Conservation (phyloP, 2,113 vertebrate species). For the Donacobius atricapilla region DNA sequence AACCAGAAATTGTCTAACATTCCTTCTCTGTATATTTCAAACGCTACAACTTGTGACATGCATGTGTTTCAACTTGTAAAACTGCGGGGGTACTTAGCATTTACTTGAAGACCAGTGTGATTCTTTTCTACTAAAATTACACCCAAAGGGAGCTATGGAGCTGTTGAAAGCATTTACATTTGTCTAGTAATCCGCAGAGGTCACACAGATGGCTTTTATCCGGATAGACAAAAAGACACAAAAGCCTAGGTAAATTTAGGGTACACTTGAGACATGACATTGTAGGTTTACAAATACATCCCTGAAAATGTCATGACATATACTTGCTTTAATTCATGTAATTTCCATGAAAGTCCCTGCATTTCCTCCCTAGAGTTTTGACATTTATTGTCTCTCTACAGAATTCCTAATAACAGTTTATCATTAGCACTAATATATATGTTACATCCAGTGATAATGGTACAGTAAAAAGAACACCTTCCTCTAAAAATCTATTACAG, state of each 20-base stretch:
- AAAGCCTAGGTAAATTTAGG: neutral
- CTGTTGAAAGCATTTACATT: slow-evolving; percentile 9
- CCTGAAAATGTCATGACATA: neutral
- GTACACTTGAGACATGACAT: neutral
- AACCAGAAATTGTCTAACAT: neutral
- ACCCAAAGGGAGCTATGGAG: neutral
- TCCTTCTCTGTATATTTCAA: neutral
- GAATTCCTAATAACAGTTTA: neutral
- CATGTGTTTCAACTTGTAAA: neutral
- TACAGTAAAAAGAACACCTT: neutral
- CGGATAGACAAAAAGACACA: neutral
- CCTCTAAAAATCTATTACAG: neutral
- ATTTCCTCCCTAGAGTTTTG: neutral
- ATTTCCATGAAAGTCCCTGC: neutral
- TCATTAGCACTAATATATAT: neutral
- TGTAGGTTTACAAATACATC: neutral
- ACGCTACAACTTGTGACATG: neutral
- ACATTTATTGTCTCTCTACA: neutral
- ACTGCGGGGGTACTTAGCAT: accelerated
- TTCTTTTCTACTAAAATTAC: neutral
- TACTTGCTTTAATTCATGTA: neutral
- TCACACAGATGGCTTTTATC: slow-evolving; percentile 40
- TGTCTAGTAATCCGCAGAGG: slow-evolving; percentile 20
- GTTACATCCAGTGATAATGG: neutral
- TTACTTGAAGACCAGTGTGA: neutral